Conservation (phyloP, 2,797 vertebrate species). For the Peromyscus aztecus region DNA sequence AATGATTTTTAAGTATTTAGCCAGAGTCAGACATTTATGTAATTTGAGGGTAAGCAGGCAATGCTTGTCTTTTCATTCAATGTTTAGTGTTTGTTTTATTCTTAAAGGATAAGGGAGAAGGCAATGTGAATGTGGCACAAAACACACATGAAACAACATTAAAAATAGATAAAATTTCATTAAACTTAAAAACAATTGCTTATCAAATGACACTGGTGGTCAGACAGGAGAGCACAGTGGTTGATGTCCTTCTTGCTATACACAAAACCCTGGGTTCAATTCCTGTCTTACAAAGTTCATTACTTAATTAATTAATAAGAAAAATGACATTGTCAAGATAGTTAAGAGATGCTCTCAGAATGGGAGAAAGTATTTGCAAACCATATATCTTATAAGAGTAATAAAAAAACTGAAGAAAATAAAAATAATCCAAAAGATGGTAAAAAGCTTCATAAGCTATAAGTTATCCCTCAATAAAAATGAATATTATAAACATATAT, state of each 20-base stretch:
- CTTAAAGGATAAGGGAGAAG: conserved; percentile 5
- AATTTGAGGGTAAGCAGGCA: conserved; percentile 3
- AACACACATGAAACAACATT: neutral
- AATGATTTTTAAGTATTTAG: conserved; percentile 17
- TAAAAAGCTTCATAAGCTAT: neutral
- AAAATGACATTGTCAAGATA: neutral
- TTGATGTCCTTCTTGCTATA: neutral
- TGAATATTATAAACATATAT: neutral
- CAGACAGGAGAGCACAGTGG: neutral
- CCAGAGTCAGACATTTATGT: conserved; percentile 14
- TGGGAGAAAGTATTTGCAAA: conserved; percentile 25
- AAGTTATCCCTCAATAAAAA: conserved; percentile 57
- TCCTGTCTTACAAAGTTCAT: neutral
- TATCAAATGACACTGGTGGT: neutral
- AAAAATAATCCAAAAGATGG: neutral
- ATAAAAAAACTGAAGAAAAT: neutral
- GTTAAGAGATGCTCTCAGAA: neutral
- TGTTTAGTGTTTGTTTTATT: conserved; percentile 41
- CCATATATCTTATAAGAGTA: neutral
- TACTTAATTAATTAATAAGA: neutral
- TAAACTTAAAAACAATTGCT: conserved; percentile 38
- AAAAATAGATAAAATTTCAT: conserved; percentile 13
- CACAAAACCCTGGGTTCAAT: neutral
- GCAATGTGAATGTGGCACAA: neutral
- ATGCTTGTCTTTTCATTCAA: neutral